phyloP scores from a whole-genome alignment of 2,797 vertebrate genomes.

The Garrulus glandarius region DNA sequence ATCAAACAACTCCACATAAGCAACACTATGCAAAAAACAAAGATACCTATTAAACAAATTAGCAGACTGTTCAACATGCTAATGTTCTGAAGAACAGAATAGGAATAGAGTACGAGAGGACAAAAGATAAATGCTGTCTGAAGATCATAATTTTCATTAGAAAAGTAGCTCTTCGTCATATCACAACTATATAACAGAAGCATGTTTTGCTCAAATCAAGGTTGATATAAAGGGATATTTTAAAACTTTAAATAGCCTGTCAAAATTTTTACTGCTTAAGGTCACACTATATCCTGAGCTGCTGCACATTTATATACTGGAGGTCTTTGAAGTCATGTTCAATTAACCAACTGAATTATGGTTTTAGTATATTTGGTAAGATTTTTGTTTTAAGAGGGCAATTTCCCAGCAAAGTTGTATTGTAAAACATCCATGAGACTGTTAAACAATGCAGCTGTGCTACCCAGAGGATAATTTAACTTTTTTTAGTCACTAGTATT shows the following conservation, averaged over 20 bases:
- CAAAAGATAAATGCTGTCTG: background rate
- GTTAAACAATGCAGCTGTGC: background rate
- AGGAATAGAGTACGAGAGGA: background rate
- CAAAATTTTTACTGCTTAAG: background rate
- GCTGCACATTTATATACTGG: background rate
- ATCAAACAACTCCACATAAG: background rate
- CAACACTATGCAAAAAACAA: background rate
- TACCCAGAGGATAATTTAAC: background rate
- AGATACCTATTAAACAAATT: background rate
- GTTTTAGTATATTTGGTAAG: background rate
- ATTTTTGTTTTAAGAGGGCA: background rate
- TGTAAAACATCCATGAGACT: background rate
- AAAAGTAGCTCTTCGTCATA: background rate
- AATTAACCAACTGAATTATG: background rate
- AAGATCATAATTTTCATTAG: background rate
- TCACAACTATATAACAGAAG: background rate
- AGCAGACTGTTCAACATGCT: background rate
- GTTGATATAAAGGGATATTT: background rate
- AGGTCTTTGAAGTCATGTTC: background rate
- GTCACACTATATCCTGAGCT: background rate
- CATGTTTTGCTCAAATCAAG: background rate
- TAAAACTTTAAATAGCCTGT: background rate
- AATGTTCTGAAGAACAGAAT: background rate
- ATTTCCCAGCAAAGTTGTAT: background rate
- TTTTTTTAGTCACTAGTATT: background rate